Evolutionary conservation across 2,113 vertebrate species (phyloP), one percentile per base, ranked within the genome.

Genomic region (Aspidoscelis tigris): DNA sequence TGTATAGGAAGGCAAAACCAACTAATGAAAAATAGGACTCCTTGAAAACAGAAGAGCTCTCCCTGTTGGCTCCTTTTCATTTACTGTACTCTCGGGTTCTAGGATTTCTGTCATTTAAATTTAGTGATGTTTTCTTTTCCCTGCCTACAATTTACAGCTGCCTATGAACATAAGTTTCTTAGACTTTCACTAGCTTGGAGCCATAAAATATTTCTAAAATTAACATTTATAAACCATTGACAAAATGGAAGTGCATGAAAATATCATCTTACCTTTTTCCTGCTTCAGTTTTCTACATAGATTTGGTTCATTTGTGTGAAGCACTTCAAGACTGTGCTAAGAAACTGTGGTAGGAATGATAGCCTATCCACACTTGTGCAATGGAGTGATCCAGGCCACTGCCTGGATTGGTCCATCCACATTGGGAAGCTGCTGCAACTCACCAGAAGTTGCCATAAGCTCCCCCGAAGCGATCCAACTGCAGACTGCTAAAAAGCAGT

Each of bases 161-260:
- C 88, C 92, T 83, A 90, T 78, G 88, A 86, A 92, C 53, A 89
- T 93, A 82, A 93, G 89, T 94, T 92, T 91, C 94, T 87, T 93
- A 88, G 90, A 91, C 86, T 93, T 93, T 93, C 87, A 89, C 88
- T 94, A 91, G 90, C 89, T 91, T 93, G 81, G 87, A 89, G 92
- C 93, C 91, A 90, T 93, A 89, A 89, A 90, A 85, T 88, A 92
- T 89, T 89, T 92, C 93, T 91, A 92, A 93, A 93, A 93, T 89
- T 94, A 92, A 93, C 91, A 90, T 86, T 33, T 43, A 26, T 22
- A 12, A 72, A 33, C 11, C 33, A 78, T 84, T 82, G 64, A 87
- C 81, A 89, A 87, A 89, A 91, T 83, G 89, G 91, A 88, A 77
- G 89, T 12, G 80, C 87, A 88, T 89, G 89, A 88, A 89, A 85